phyloP scores from a whole-genome alignment of 2,113 vertebrate species.

The Maccullochella peelii region DNA sequence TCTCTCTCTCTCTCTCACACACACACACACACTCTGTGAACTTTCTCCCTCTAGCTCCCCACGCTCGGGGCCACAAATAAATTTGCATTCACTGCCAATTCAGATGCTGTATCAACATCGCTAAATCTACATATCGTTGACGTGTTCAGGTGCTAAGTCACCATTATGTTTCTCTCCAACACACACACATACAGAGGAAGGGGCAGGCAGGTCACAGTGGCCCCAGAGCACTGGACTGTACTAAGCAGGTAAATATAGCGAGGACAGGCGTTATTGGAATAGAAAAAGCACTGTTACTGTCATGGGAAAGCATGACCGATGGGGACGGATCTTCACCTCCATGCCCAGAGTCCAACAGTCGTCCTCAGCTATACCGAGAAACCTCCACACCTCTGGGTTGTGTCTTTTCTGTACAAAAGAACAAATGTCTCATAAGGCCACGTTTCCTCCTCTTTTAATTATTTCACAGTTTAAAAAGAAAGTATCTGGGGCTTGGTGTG shows the following conservation, averaged over 20 bases:
- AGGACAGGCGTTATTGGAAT: slow-evolving; percentile 76
- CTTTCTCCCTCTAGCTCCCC: neutral
- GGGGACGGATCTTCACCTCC: slow-evolving; percentile 32
- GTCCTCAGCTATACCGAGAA: slow-evolving; percentile 40
- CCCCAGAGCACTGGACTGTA: slow-evolving; percentile 80
- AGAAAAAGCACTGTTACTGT: slow-evolving; percentile 74
- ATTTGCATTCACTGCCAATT: slow-evolving; percentile 71
- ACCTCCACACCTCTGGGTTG: neutral
- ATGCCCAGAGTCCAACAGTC: slow-evolving; percentile 12
- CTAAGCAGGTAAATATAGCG: slow-evolving; percentile 82
- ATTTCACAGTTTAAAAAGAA: neutral
- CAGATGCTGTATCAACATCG: slow-evolving; percentile 69
- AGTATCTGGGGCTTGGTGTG: neutral
- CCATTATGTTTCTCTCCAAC: slow-evolving; percentile 69
- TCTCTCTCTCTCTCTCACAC: slow-evolving; percentile 11
- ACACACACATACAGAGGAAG: slow-evolving; percentile 35
- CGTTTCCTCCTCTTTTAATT: neutral
- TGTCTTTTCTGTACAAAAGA: slow-evolving; percentile 2
- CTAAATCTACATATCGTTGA: slow-evolving; percentile 79
- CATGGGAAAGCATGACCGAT: slow-evolving; percentile 64
- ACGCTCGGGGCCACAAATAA: slow-evolving; percentile 51
- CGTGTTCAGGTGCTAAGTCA: slow-evolving; percentile 78
- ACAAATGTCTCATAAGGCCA: neutral
- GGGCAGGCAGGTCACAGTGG: slow-evolving; percentile 66
- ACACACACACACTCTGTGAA: slow-evolving; percentile 5